Percentiles rank a stretch among this genome's conserved stretches.
Conservation (phyloP, 1,140 invertebrate species). For the Meloidogyne chitwoodi region DNA sequence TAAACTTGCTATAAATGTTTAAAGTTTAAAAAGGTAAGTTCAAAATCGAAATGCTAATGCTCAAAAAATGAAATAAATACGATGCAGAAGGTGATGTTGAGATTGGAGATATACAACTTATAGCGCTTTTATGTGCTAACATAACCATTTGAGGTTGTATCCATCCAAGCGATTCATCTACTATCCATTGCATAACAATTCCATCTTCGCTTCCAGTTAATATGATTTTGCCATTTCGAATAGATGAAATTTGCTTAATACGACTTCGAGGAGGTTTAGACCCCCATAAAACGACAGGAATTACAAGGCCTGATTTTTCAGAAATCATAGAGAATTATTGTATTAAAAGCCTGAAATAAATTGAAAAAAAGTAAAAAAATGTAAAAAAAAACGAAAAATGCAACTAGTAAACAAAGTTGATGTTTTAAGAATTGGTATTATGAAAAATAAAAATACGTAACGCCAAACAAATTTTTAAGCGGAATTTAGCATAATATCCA, state of each 20-base stretch:
- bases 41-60: too few relatives aligned
- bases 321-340: background rate
- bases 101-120: slow-evolving; percentile 78
- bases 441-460: background rate
- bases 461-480: background rate
- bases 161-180: slow-evolving; percentile 68
- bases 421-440: background rate
- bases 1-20: slow-evolving; percentile 36
- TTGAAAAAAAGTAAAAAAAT: background rate
- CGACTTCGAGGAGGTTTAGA: slow-evolving; percentile 88
- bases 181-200: slow-evolving; percentile 93
- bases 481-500: background rate
- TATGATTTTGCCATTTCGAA: slow-evolving; percentile 82
- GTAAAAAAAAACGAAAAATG: background rate
- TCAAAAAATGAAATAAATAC: slow-evolving; percentile 72
- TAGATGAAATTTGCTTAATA: slow-evolving; percentile 85
- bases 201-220: slow-evolving; percentile 96
- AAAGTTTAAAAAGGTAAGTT: slow-evolving; percentile 54
- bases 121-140: slow-evolving; percentile 66
- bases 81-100: slow-evolving; percentile 73
- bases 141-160: slow-evolving; percentile 72
- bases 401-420: background rate
- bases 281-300: slow-evolving; percentile 92
- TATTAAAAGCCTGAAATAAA: background rate
- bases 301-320: slow-evolving; percentile 68